Evolutionary conservation across 1,140 invertebrate species (phyloP).

Genomic region (Platyura marginata): DNA sequence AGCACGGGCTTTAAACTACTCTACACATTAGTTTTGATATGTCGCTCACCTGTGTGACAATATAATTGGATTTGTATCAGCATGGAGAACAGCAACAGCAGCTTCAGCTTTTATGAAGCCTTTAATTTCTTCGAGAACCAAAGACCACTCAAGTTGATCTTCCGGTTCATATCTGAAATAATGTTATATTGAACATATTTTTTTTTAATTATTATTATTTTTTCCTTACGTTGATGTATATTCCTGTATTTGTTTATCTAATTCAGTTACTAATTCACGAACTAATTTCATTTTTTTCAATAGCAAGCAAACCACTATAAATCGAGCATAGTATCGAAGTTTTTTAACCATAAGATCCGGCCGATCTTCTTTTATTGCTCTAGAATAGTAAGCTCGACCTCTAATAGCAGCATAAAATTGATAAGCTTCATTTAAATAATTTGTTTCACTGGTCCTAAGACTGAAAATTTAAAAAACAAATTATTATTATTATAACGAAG

Average conservation of each 20-base stretch:
- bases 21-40: background rate
- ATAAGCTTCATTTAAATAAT: slow-evolving; percentile 88
- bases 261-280: slow-evolving; percentile 74
- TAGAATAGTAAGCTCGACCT: slow-evolving; percentile 83
- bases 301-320: slow-evolving; percentile 89
- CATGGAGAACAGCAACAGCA: slow-evolving; percentile 69
- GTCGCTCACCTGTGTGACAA: slow-evolving; percentile 55
- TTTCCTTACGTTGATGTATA: slow-evolving; percentile 59
- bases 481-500: background rate
- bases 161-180: slow-evolving; percentile 66
- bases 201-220: background rate
- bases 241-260: slow-evolving; percentile 81
- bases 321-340: slow-evolving; percentile 86
- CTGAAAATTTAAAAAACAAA: slow-evolving; percentile 30
- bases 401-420: slow-evolving; percentile 93
- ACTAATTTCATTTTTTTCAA: slow-evolving; percentile 91
- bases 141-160: slow-evolving; percentile 89
- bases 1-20: slow-evolving; percentile 21
- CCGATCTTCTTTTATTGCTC: slow-evolving; percentile 83
- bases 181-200: background rate
- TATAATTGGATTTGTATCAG: slow-evolving; percentile 65
- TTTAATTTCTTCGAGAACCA: slow-evolving; percentile 88
- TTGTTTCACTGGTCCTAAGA: slow-evolving; percentile 86
- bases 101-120: slow-evolving; percentile 87
- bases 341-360: slow-evolving; percentile 97